phyloP scores from a whole-genome alignment of 2,888 invertebrate species.

The Ceriagrion tenellum region DNA sequence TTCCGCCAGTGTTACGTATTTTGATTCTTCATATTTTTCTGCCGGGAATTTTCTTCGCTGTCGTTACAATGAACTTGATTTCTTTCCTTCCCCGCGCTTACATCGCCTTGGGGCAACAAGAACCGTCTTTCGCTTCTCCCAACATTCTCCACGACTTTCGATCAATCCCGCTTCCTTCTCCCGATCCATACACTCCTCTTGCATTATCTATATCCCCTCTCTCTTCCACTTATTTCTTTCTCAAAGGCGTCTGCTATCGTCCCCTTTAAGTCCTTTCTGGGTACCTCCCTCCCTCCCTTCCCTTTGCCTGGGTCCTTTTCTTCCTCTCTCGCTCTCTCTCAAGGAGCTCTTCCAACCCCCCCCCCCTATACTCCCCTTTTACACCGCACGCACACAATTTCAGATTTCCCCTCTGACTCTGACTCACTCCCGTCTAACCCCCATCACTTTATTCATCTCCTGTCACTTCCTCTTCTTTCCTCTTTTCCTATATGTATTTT shows the following conservation, averaged over 20 bases:
- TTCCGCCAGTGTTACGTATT: not conserved
- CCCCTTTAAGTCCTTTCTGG: constrained; percentile 3
- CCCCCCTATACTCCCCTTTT: not conserved
- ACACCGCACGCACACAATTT: not conserved
- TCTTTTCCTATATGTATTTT: not conserved
- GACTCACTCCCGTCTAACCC: not conserved
- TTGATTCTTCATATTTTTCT: not conserved
- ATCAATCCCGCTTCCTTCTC: not conserved
- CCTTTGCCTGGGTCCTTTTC: not conserved
- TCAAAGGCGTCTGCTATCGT: not conserved
- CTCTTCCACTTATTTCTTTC: not conserved
- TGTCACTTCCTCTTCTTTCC: not conserved
- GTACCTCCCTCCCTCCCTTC: not conserved
- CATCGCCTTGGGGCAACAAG: not conserved
- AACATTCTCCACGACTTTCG: not conserved
- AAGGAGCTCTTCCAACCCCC: not conserved
- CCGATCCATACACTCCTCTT: not conserved
- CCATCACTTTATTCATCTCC: not conserved
- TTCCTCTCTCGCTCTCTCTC: not conserved
- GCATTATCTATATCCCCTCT: not conserved
- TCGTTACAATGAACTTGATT: not conserved
- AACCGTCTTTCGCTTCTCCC: not conserved
- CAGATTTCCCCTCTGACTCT: no score
- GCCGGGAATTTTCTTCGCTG: not conserved
- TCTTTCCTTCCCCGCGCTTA: not conserved